Conservation (phyloP, 2,797 vertebrate genomes). For the Microctenopoma stevenorrisi region DNA sequence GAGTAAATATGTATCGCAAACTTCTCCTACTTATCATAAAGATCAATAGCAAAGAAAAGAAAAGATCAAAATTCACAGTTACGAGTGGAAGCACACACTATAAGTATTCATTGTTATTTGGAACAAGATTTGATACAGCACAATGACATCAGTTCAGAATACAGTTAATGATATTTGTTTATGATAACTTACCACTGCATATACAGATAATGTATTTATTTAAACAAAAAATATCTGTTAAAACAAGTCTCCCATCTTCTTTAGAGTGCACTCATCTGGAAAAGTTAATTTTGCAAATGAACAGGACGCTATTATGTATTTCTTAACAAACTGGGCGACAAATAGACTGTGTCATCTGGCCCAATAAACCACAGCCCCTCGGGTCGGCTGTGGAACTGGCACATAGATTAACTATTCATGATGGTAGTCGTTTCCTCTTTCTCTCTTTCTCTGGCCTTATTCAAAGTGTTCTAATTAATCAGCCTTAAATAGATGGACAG, state of each 20-base stretch:
- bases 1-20: too few species aligned
- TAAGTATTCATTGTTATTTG: too few species aligned
- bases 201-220: background rate
- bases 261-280: constrained; percentile 8
- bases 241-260: background rate
- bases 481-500: constrained; percentile 83
- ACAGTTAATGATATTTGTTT: too few species aligned
- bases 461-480: constrained; percentile 85
- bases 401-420: constrained; percentile 73
- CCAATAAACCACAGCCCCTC: constrained; percentile 59
- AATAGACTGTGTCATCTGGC: constrained; percentile 65
- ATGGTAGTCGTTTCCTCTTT: constrained; percentile 23
- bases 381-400: constrained; percentile 59
- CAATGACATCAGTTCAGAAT: too few species aligned
- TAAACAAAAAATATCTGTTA: background rate
- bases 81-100: background rate
- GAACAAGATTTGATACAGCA: too few species aligned
- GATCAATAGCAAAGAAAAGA: too few species aligned
- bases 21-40: too few species aligned
- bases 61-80: background rate
- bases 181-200: background rate
- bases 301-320: constrained; percentile 1
- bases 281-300: constrained; percentile 39
- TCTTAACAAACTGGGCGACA: constrained; percentile 44
- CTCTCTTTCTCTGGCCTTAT: constrained; percentile 72